These are phyloP conservation scores for Limnothrissa miodon DNA, from an alignment of 2,113 vertebrate genomes.

Conservation along the genomic window DNA sequence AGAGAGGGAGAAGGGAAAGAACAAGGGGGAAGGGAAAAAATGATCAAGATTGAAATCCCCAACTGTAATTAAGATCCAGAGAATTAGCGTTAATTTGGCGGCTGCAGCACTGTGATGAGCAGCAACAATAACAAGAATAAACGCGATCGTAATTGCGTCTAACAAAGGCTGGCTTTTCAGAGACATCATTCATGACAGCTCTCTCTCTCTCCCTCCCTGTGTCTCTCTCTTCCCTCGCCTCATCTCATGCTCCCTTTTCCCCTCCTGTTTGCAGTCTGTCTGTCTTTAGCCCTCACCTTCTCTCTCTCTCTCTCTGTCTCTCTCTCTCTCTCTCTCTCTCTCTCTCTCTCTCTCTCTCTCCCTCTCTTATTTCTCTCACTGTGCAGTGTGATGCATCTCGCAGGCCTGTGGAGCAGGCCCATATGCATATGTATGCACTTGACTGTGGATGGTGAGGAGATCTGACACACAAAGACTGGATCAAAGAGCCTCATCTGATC, in stretches of 20 bases:
- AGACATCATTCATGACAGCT: conserved; percentile 11
- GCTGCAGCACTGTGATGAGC: conserved; percentile 39
- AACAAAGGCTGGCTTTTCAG: conserved; percentile 36
- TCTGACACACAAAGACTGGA: conserved; percentile 70
- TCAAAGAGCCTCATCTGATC: conserved; percentile 75
- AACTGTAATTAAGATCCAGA: conserved; percentile 45
- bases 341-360: conserved; percentile 27
- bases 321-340: conserved; percentile 25
- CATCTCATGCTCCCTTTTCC: background rate
- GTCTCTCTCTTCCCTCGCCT: conserved; percentile 28
- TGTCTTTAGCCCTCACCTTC: conserved; percentile 35
- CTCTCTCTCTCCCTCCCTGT: conserved; percentile 21
- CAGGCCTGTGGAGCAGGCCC: conserved; percentile 59
- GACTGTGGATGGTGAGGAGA: conserved; percentile 68
- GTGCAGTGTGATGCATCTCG: conserved; percentile 12
- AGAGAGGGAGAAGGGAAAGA: conserved; percentile 19
- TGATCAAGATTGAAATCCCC: conserved; percentile 30
- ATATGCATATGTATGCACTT: conserved; percentile 71
- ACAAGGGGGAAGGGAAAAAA: conserved; percentile 4
- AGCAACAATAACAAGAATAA: conserved; percentile 36
- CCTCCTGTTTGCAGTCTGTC: background rate
- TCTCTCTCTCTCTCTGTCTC: conserved; percentile 26
- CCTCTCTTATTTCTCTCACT: background rate
- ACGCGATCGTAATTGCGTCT: conserved; percentile 33
- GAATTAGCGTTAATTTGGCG: conserved; percentile 43